phyloP scores from a whole-genome alignment of 2,888 invertebrate species.

The Megamerina dolium region DNA sequence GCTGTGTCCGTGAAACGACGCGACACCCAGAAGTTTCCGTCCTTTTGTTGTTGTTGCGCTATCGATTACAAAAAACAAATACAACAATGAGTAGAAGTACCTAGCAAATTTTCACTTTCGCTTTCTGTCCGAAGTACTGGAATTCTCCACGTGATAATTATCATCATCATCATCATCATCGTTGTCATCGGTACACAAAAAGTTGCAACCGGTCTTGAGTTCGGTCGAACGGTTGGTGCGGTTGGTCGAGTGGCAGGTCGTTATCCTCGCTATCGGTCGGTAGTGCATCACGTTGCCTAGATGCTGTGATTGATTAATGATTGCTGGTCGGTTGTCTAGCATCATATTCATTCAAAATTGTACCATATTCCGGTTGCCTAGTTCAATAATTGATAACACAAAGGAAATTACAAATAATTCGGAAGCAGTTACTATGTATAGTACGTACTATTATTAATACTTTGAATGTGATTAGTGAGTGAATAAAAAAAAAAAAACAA shows the following conservation, averaged over 20 bases:
- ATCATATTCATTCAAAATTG: constrained; percentile 7
- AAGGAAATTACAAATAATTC: too few species aligned
- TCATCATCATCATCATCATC: constrained; percentile 9
- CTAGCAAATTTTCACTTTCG: constrained; percentile 37
- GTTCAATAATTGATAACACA: constrained; percentile 7
- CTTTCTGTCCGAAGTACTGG: constrained; percentile 30
- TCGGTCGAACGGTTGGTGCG: constrained; percentile 15
- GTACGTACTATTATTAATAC: too few species aligned
- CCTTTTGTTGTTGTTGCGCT: constrained; percentile 4
- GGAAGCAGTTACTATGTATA: too few species aligned
- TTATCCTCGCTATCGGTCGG: constrained; percentile 18
- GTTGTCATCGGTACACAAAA: constrained; percentile 18
- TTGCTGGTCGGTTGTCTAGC: constrained; percentile 7
- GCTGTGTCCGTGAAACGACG: constrained; percentile 15
- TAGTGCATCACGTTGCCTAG: constrained; percentile 14
- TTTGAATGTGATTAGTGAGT: too few species aligned
- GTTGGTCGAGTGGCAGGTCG: constrained; percentile 12
- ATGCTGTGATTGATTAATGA: constrained; percentile 15
- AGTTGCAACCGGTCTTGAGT: constrained; percentile 23
- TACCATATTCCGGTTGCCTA: constrained; percentile 9
- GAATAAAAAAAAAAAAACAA: too few species aligned
- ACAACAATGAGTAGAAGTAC: constrained; percentile 13
- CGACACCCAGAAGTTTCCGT: constrained; percentile 13
- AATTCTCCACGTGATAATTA: constrained; percentile 21
- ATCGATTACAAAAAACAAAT: constrained; percentile 2